These are phyloP conservation scores for Alcedo quadribrachys DNA, from an alignment of 2,797 vertebrate genomes.

Conservation along the genomic window DNA sequence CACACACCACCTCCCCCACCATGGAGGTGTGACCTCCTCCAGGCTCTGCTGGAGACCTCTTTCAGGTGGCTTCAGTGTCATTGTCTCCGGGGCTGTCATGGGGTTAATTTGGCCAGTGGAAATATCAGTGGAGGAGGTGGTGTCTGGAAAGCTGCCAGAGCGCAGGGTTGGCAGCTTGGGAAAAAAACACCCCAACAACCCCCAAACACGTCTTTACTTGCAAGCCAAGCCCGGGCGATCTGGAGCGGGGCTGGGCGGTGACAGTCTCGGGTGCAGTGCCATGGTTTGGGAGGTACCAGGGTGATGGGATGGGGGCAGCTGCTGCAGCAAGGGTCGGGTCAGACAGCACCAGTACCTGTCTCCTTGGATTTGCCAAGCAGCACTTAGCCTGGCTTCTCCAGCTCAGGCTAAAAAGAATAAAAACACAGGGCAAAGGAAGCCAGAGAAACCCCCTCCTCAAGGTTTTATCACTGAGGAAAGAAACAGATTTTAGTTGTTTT, in stretches of 20 bases:
- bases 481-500: neutral
- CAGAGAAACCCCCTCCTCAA: neutral
- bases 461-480: neutral
- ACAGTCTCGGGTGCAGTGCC: neutral
- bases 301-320: fast-evolving
- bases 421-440: neutral
- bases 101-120: neutral
- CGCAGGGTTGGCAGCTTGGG: neutral
- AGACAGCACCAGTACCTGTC: neutral
- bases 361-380: neutral
- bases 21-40: neutral
- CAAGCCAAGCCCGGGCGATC: neutral
- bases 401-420: neutral
- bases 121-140: neutral
- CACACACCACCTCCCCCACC: too few species aligned
- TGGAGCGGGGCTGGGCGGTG: fast-evolving
- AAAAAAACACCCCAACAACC: neutral
- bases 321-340: neutral
- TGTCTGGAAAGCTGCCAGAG: neutral
- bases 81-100: fast-evolving
- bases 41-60: neutral
- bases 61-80: neutral
- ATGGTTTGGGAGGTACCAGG: neutral
- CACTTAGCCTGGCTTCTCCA: neutral
- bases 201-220: neutral